Percentiles rank a stretch among this genome's conserved stretches.
Conservation (phyloP, 2,888 invertebrate species). For the Pyrgus malvae region DNA sequence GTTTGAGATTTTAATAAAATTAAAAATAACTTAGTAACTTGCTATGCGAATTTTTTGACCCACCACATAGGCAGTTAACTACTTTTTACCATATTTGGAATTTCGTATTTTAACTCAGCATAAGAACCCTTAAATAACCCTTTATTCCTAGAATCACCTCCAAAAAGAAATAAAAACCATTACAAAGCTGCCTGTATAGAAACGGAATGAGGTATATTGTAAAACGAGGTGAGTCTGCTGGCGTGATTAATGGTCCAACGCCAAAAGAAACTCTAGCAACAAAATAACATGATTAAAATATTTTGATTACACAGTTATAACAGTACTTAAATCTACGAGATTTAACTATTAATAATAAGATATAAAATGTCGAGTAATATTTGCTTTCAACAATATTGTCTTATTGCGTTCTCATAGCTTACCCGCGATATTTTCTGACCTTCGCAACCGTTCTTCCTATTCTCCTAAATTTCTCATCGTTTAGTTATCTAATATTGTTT, state of each 20-base stretch:
- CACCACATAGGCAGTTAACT: no score
- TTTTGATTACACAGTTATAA: slow-evolving; percentile 40
- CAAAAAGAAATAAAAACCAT: no score
- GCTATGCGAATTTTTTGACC: no score
- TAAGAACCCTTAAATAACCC: no score
- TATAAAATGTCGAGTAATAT: slow-evolving; percentile 74
- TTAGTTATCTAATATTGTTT: no score
- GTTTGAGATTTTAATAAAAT: no score
- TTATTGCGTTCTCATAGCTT: slow-evolving; percentile 56
- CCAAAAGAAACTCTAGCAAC: slow-evolving; percentile 22
- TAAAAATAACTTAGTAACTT: no score
- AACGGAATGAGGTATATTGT: background rate
- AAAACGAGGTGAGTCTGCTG: background rate
- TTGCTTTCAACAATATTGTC: slow-evolving; percentile 80
- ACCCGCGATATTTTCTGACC: background rate
- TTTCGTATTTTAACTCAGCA: no score
- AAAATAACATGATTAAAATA: slow-evolving; percentile 12
- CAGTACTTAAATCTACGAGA: slow-evolving; percentile 38
- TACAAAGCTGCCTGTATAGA: no score
- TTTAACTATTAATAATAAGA: slow-evolving; percentile 56
- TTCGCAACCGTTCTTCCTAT: background rate
- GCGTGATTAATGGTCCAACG: background rate
- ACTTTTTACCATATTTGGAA: no score
- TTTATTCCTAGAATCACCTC: no score
- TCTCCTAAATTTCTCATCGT: no score